Base-by-base conservation (phyloP, 2,888 invertebrate species). In the Loripinus fragilis region DNA sequence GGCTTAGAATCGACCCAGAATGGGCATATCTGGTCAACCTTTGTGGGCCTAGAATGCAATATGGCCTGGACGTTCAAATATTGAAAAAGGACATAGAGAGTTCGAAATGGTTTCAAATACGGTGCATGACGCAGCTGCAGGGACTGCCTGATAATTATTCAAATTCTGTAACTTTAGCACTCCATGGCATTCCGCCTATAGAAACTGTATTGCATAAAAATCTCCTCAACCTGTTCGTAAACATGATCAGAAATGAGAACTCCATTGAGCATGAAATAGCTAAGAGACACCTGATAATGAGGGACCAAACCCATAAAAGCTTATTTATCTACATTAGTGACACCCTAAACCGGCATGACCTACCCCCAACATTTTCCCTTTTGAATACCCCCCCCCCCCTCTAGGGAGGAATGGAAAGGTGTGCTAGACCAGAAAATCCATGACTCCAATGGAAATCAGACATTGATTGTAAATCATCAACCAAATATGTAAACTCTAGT, bases 101-200 rank as follows among this genome's bases (percentile, higher is more conserved):
- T 25, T 28, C 42, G 7, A 42, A 67, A 42, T 23, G 15, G 15
- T 42, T 67, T 28, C 65, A 30, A 17, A 30, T 33, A 5, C 2
- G 20, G 20, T 41, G 35, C 35, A 5, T 65, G 17, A 65, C 33
- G 35, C 65, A 30, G 20, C 8, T 65, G 2, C 65, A 65, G 65
- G 65, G 65, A n/a, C 20, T 30, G 15, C 65, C 65, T 23, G 65
- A 65, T 35, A 65, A 65, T n/a, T 23, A 33, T 10, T 41, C 65
- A 65, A 65, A 25, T 15, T 25, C 55, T n/a, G 28, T 15, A 2
- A 25, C 25, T 28, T 28, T 55, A 25, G 55, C 55, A n/a, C 55
- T 55, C 28, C 28, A 25, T 23, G 55, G 55, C 12, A 28, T 55
- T 55, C 28, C 25, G 28, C 55, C 55, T 5, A 23, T 55, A 28